Base-by-base conservation (phyloP, 2,797 vertebrate species). In the Pygocentrus nattereri region DNA sequence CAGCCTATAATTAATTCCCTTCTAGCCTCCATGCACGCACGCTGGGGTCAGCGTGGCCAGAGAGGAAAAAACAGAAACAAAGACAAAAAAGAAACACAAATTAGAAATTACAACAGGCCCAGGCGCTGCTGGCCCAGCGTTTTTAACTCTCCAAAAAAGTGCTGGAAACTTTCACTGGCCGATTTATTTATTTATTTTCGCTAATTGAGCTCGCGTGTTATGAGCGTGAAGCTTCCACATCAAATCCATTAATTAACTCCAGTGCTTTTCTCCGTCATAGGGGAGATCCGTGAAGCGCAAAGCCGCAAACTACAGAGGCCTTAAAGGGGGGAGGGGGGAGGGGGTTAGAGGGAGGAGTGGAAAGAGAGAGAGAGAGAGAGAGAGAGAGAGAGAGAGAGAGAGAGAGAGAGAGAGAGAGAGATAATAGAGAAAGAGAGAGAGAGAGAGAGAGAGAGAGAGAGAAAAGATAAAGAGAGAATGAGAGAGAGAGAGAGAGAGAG, bases 191-290 rank as follows among this genome's bases (percentile, higher is more conserved):
- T 79, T 72, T 62, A 34, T 52, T 72, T 62, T 5, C 21, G 56
- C 71, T 81, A 80, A 86, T 79, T 83, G 81, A 83, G 78, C 81
- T 67, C 58, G 50, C 71, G 84, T 87, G 84, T 90, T 83, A 88
- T 85, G 86, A 80, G 80, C 81, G 77, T 80, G 84, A 87, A 88
- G 91, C 76, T 81, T 86, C 49, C 80, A 79, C 85, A 88, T 89
- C 91, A 90, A 90, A 90, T 80, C 84, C 85, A 86, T 92, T 91
- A 92, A 93, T 93, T 92, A 92, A 79, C 87, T 19, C 15, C 11
- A 49, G 59, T 76, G 76, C 50, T 62, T 83, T 68, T 76, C 74
- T 77, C 65, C 4, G 49, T 79, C 78, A 72, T 69, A 72, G 58
- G 68, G 78, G 78, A 72, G 78, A 61, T 62, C 68, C 15, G 4